Percentiles rank a stretch among this genome's conserved stretches.
Evolutionary conservation across 2,113 vertebrate genomes (phyloP).

Genomic region (Rhineura floridana): DNA sequence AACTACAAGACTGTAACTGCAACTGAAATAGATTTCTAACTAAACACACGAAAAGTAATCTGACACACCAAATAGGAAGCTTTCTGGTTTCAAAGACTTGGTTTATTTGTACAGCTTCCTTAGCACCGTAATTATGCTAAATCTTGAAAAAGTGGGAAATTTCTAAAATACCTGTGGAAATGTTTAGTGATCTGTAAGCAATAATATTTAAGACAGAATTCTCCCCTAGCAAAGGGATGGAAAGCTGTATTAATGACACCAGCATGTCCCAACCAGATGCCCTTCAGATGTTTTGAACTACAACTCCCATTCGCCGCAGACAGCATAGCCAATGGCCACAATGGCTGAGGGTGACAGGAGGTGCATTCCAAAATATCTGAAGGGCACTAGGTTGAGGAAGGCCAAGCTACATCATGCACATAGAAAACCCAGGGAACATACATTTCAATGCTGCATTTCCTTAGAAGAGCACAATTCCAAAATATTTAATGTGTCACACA

Average conservation of each 20-base stretch:
- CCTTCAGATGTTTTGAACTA: no score
- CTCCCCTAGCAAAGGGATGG: not conserved
- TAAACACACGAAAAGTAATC: slow-evolving; percentile 30
- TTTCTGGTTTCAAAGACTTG: slow-evolving; percentile 38
- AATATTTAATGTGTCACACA: not conserved
- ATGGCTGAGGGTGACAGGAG: no score
- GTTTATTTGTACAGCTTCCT: slow-evolving; percentile 42
- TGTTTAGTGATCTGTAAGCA: not conserved
- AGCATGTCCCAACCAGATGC: no score
- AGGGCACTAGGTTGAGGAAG: no score
- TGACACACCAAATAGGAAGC: slow-evolving; percentile 42
- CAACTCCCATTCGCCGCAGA: no score
- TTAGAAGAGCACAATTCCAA: not conserved
- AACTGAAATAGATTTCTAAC: slow-evolving; percentile 41
- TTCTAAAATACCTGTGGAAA: slow-evolving; percentile 11
- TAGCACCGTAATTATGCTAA: slow-evolving; percentile 42
- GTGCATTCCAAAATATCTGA: no score
- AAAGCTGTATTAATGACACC: slow-evolving; percentile 1
- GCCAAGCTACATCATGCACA: not conserved
- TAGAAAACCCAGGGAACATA: not conserved
- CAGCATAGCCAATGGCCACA: no score
- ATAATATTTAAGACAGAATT: not conserved
- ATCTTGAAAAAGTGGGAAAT: slow-evolving; percentile 51
- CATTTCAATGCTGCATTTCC: not conserved
- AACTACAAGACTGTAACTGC: slow-evolving; percentile 45